Evolutionary conservation across 2,113 vertebrate species (phyloP), one percentile per base, ranked within the genome.

Genomic region (Brienomyrus brachyistius): DNA sequence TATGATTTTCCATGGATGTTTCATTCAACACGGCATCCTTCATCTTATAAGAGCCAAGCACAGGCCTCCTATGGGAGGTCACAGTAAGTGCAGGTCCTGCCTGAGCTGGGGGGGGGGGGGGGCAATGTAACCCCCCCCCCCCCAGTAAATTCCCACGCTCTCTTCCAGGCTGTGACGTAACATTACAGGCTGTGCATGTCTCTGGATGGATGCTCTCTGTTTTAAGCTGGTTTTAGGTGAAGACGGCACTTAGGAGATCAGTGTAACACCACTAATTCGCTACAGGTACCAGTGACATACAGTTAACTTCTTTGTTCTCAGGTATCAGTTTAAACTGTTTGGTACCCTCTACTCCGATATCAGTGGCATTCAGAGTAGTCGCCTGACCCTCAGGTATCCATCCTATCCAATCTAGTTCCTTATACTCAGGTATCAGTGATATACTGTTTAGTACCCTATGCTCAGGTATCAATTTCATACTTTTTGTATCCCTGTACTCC

Each of bases 1-100:
- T 40, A 45, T 51, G n/a, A 40, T 77, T 77, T 40, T 27, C 31
- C 66, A 23, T 59, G 77, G 70, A 88, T 85, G 88, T 85, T 88
- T 50, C 90, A 82, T 88, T 83, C 82, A 87, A 83, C 52, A 21
- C 82, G 89, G 27, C 48, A 5, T 77, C 47, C 40, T 86, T 90
- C 15, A 82, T 86, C 80, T 90, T 54, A 89, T 90, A 85, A 54
- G 83, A 52, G 48, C 86, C 10, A 88, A 88, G 47, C 70, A 40
- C 51, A 62, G 89, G 23, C 15, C 50, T 66, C 54, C 54, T 59
- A 17, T 47, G 8, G 66, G 80, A 77, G 89, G 80, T 90, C 88
- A 83, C 51, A 50, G 15, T n/a, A 35, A 85, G 74, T 84, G 27
- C 40, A 19, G 59, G 19, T 40, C 48, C 47, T 13, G 45, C 21